phyloP scores from a whole-genome alignment of 2,888 invertebrate species.

The Nemapogon koenigi region DNA sequence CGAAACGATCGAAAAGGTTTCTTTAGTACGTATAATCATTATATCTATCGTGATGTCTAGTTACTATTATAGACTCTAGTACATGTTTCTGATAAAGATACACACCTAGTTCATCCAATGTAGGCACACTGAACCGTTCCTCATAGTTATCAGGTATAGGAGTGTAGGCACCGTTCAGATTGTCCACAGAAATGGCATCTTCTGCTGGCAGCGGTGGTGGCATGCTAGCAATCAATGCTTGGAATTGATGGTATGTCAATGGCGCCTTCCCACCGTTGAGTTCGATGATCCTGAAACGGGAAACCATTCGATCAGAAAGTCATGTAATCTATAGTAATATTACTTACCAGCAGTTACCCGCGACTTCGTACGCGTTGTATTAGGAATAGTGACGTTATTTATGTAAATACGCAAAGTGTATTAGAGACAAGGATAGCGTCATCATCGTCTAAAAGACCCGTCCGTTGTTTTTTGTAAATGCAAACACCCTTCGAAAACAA shows the following conservation, averaged over 20 bases:
- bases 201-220: conserved; percentile 75
- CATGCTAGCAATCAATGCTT: conserved; percentile 79
- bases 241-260: conserved; percentile 86
- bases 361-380: no score
- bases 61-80: no score
- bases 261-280: conserved; percentile 82
- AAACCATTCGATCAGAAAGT: neutral
- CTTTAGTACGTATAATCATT: no score
- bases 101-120: conserved; percentile 82
- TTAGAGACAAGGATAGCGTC: no score
- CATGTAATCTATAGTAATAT: neutral
- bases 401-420: no score
- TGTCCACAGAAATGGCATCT: conserved; percentile 55
- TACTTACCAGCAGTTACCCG: neutral
- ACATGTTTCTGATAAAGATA: no score
- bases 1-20: no score
- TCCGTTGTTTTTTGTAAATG: no score
- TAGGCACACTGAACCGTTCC: conserved; percentile 83
- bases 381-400: no score
- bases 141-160: conserved; percentile 80
- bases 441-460: no score
- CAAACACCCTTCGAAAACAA: no score
- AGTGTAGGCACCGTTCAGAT: conserved; percentile 69
- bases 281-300: conserved; percentile 73
- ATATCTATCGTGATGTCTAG: no score